phyloP scores from a whole-genome alignment of 2,888 invertebrate genomes.

The Pollenia griseotomentosa region DNA sequence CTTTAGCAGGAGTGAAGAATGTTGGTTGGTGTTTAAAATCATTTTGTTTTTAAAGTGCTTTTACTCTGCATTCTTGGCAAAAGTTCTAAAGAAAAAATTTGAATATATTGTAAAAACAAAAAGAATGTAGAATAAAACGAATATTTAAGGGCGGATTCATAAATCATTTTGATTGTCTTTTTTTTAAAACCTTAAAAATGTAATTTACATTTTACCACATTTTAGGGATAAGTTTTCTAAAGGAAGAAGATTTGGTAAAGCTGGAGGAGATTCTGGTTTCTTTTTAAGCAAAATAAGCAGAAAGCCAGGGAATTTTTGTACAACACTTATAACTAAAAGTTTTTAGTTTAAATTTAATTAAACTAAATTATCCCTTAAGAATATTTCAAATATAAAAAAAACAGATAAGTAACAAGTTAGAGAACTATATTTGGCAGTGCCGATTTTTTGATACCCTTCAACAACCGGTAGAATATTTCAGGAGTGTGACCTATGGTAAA shows the following conservation, averaged over 20 bases:
- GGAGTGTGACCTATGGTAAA: too few relatives aligned
- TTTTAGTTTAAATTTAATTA: too few relatives aligned
- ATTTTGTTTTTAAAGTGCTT: slow-evolving; percentile 23
- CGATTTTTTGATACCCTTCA: too few relatives aligned
- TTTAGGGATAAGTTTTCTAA: neutral
- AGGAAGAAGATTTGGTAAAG: neutral
- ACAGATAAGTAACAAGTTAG: too few relatives aligned
- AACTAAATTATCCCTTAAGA: too few relatives aligned
- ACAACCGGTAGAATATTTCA: too few relatives aligned
- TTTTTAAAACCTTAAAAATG: slow-evolving; percentile 39
- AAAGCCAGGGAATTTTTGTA: too few relatives aligned
- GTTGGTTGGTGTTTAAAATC: slow-evolving; percentile 13
- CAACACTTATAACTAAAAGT: too few relatives aligned
- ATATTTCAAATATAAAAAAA: too few relatives aligned
- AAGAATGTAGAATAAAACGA: neutral
- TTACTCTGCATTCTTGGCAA: neutral
- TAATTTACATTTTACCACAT: slow-evolving; percentile 51
- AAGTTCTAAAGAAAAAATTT: slow-evolving; percentile 34
- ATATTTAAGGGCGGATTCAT: slow-evolving; percentile 36
- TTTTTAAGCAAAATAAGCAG: too few relatives aligned
- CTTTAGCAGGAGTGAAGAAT: neutral
- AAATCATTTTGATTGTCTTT: slow-evolving; percentile 69
- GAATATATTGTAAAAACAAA: slow-evolving; percentile 15
- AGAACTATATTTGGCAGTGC: too few relatives aligned
- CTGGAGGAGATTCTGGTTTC: too few relatives aligned